Percentiles rank a stretch among this genome's conserved stretches.
phyloP scores from a whole-genome alignment of 2,797 vertebrate genomes.

The Gobionotothen gibberifrons region DNA sequence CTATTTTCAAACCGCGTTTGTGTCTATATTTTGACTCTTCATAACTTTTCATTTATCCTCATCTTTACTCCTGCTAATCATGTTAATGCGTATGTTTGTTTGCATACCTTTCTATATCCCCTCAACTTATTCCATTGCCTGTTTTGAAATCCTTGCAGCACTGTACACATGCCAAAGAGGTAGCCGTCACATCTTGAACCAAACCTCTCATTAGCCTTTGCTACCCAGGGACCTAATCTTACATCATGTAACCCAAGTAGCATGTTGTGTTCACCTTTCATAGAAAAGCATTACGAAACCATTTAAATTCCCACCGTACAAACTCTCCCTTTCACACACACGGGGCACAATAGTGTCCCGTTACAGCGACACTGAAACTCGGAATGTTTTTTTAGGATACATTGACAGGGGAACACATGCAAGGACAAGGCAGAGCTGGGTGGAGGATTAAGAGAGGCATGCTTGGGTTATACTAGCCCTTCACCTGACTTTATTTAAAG shows the following conservation, averaged over 20 bases:
- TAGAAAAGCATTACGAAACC: slow-evolving; percentile 8
- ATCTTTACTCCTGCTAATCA: neutral
- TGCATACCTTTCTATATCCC: neutral
- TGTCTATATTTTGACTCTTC: neutral
- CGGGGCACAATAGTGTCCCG: slow-evolving; percentile 51
- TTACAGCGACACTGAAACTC: slow-evolving; percentile 65
- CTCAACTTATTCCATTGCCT: neutral
- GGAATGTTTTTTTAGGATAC: slow-evolving; percentile 80
- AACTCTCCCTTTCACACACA: slow-evolving; percentile 50
- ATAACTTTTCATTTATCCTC: neutral
- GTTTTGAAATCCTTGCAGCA: neutral
- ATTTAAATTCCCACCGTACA: slow-evolving; percentile 41
- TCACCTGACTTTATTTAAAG: slow-evolving; percentile 48
- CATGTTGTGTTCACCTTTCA: slow-evolving; percentile 42
- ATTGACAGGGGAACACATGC: slow-evolving; percentile 64
- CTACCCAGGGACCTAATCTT: slow-evolving; percentile 19
- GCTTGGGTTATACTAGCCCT: slow-evolving; percentile 60
- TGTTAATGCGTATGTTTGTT: neutral
- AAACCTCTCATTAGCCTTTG: slow-evolving; percentile 16
- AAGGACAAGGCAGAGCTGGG: slow-evolving; percentile 67
- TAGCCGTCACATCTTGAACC: slow-evolving; percentile 11
- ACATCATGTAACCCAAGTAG: slow-evolving; percentile 49
- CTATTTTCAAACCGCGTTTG: neutral
- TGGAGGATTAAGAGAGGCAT: slow-evolving; percentile 58
- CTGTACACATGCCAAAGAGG: slow-evolving; percentile 1